These are phyloP conservation scores for Anguilla japonica DNA, from an alignment of 2,113 vertebrate genomes.

Conservation along the genomic window DNA sequence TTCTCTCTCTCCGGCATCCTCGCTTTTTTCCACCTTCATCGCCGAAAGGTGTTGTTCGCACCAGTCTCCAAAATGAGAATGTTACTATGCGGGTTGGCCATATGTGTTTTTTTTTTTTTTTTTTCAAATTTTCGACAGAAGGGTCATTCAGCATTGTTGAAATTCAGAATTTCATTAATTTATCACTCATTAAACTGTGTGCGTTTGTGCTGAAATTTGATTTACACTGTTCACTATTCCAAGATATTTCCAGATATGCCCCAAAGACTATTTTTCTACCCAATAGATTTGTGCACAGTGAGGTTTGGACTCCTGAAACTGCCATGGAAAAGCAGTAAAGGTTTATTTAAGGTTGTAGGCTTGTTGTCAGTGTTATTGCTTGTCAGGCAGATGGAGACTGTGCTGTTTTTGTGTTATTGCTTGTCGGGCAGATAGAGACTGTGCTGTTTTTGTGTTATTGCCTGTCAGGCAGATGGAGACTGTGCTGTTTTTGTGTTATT, in stretches of 20 bases:
- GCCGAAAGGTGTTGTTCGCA: too few relatives aligned
- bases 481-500: too few relatives aligned
- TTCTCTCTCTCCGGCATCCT: too few relatives aligned
- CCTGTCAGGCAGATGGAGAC: too few relatives aligned
- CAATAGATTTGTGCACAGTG: not conserved
- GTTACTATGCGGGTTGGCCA: too few relatives aligned
- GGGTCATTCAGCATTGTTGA: not conserved
- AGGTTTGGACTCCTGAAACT: not conserved
- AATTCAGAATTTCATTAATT: not conserved
- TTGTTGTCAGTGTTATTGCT: not conserved
- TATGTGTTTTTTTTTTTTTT: too few relatives aligned
- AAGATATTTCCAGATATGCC: not conserved
- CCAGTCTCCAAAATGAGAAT: too few relatives aligned
- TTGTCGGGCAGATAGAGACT: too few relatives aligned
- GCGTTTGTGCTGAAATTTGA: too few relatives aligned
- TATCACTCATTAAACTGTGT: not conserved
- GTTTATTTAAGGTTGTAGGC: not conserved
- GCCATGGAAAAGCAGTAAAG: not conserved
- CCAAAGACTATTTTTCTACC: not conserved
- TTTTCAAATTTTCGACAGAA: too few relatives aligned
- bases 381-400: constrained; percentile 13
- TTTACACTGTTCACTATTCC: not conserved
- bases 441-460: too few relatives aligned
- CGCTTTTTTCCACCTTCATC: too few relatives aligned
- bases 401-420: constrained; percentile 36